Evolutionary conservation across 1,140 invertebrate genomes (phyloP), one percentile per base, ranked within the genome.

Genomic region (Pogonomyrmex barbatus): DNA sequence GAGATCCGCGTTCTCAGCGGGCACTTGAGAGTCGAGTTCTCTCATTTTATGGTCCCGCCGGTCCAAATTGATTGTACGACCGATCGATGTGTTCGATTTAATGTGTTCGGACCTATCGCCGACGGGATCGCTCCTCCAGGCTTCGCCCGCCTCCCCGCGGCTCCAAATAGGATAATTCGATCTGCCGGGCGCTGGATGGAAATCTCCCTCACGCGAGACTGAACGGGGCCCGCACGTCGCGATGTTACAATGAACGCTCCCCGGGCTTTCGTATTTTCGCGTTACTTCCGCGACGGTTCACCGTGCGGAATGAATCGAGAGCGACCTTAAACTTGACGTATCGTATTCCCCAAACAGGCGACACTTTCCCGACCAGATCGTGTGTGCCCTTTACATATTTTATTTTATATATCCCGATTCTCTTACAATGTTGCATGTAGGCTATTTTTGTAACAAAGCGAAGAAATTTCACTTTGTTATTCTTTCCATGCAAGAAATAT

Each of bases 91-190:
- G 24, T 24, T 24, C 88, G 84, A 84, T 86, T 92, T 92, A 91
- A 92, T 89, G 87, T 81, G 75, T 87, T 87, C 88, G 86, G 81
- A 88, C 82, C 87, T 90, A 91, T 86, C 90, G 79, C 76, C 86
- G 89, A 88, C 88, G 88, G 75, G 10, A 88, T 89, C 87, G 58
- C 67, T 85, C 65, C 45, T 52, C 42, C 30, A 2, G 83, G 9
- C 0, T 5, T n/a, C n/a, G 5, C 36, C 17, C 8, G 36, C 24
- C 86, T 89, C 87, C 91, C 91, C 85, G 67, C 71, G 67, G 85
- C 68, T 63, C 58, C 45, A 71, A 63, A 86, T 83, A 83, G 65
- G 78, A 86, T 90, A 92, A 93, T 92, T 92, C 86, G 87, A 93
- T 93, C 91, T 50, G 9, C 63, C 39, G 39, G 17, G 63, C 87